These are phyloP conservation scores for Hafferia zeledoni DNA, from an alignment of 2,797 vertebrate genomes.

Conservation along the genomic window DNA sequence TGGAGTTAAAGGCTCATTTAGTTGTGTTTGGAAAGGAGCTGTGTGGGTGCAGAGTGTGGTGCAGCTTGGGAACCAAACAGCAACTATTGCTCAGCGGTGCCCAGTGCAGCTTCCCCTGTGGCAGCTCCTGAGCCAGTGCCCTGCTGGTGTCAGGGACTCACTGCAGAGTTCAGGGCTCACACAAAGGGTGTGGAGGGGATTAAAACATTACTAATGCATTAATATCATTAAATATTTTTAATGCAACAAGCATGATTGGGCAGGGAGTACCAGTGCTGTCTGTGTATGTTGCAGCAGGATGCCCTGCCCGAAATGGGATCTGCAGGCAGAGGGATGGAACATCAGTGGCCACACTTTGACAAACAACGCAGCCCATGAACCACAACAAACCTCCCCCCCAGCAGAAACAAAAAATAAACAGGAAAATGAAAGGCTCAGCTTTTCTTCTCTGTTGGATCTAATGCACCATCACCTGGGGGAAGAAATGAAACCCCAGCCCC, in stretches of 20 bases:
- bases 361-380: not conserved
- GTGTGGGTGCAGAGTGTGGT: not conserved
- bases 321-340: not conserved
- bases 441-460: not conserved
- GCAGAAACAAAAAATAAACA: not conserved
- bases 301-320: not conserved
- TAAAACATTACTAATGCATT: not conserved
- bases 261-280: not conserved
- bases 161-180: not conserved
- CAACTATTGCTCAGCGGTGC: not conserved
- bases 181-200: not conserved
- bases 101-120: not conserved
- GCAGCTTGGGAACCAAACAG: not conserved
- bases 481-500: rapidly evolving
- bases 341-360: not conserved
- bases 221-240: not conserved
- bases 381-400: rapidly evolving
- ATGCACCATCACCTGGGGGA: not conserved
- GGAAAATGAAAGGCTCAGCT: not conserved
- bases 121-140: not conserved
- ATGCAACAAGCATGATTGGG: rapidly evolving
- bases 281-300: not conserved
- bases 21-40: not conserved
- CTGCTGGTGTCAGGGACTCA: not conserved
- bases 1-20: not conserved